Evolutionary conservation across 2,113 vertebrate genomes (phyloP), one percentile per base, ranked within the genome.

Genomic region (Poicephalus gulielmi): DNA sequence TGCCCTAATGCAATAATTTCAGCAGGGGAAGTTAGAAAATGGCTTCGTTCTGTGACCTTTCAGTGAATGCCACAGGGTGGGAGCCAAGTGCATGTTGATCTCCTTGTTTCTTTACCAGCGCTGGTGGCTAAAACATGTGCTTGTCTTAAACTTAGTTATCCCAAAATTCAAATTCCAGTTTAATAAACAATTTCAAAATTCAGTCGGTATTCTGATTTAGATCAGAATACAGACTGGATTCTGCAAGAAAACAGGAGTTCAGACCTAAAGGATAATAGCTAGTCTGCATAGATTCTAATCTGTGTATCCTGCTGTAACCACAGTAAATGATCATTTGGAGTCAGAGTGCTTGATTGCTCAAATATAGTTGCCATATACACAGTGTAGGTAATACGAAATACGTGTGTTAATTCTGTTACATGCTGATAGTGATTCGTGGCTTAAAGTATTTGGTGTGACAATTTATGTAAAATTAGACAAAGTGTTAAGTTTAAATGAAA

Each of bases 31-130:
- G 75, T 11, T 80, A 76, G 73, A 64, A 90, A 81, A 81, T 55
- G 46, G 46, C 27, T 68, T 81, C 12, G 39, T 75, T 64, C 50
- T 88, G 31, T 91, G 80, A 82, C 87, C 87, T 89, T 83, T 90
- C 84, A 66, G 39, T 27, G 47, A 84, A 73, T 78, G 64, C 94
- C 94, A 90, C 86, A 82, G 88, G 73, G 73, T 94, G 68, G 68
- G 64, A 73, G 55, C 55, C 69, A 86, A 78, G 76, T 47, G 27
- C 50, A 44, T 1, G 10, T 81, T 92, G 68, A 60, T 44, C 69
- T 68, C 50, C 30, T 60, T 70, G 35, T 53, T 17, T 37, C 33
- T 73, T 70, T 49, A 20, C 49, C n/a, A 30, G 43, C 27, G 43
- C 49, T 63, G 53, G 70, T 87, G 57, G 22, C 52, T 55, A 43